Evolutionary conservation across 23 tunicate species (phyloP), one percentile per base, ranked within the genome.

Genomic region (Botrylloides violaceus): DNA sequence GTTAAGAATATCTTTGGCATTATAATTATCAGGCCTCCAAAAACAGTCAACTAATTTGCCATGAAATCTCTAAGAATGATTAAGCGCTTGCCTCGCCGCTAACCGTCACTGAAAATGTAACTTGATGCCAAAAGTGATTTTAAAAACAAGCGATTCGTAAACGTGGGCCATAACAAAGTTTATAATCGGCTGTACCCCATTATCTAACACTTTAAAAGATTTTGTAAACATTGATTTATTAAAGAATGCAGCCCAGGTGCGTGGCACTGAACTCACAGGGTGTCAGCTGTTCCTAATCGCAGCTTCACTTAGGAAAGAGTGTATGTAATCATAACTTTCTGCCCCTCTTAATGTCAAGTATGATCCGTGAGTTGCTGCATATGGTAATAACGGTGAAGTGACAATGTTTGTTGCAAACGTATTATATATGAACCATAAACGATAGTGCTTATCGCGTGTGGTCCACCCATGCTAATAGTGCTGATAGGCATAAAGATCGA

Each of bases 341-440:
- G 53, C 9, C 9, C 15, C 53, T 43, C 15, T 43, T 7, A 15
- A 43, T 7, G 53, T 43, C 53, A 15, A 9, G 53, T 7, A 7
- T 7, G 12, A 43, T 43, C 53, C 15, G 53, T 15, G 53, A 43
- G 53, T 43, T 9, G 53, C 12, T 7, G 15, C 53, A 15, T 15
- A 7, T 7, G 12, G 15, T 43, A 43, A 43, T 43, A 15, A 43
- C 53, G 12, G 53, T 15, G 53, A 43, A 7, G 9, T 15, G 53
- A 15, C 12, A 7, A 43, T 43, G 29, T 28, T 63, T 63, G 70
- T 63, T 63, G 35, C 70, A 28, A 31, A 3, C 33, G 26, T 21
- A 34, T 31, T 9, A 31, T 28, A 63, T 63, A 25, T 63, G 70
- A 63, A 63, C 70, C 70, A 28, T 63, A 28, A 63, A 63, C 35